phyloP scores from a whole-genome alignment of 2,888 invertebrate species.

The Dicycla oo region DNA sequence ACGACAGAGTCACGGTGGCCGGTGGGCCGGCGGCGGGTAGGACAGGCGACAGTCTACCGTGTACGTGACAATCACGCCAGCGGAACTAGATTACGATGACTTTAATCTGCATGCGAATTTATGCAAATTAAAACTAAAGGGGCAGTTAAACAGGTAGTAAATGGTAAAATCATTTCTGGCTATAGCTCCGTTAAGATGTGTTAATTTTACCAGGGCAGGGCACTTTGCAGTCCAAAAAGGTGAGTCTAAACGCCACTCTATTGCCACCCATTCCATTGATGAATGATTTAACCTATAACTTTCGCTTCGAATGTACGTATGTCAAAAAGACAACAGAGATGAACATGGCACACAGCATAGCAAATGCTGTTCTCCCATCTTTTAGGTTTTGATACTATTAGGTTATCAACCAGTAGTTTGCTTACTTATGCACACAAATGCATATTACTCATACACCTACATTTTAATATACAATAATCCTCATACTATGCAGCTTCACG shows the following conservation, averaged over 20 bases:
- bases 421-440: conserved; percentile 4
- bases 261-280: too few species aligned
- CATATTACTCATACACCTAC: conserved; percentile 4
- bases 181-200: too few species aligned
- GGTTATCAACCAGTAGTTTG: neutral
- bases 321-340: neutral
- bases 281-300: too few species aligned
- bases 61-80: conserved; percentile 6
- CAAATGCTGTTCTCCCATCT: neutral
- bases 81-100: conserved; percentile 25
- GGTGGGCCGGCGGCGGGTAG: neutral
- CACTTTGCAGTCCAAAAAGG: too few species aligned
- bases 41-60: neutral
- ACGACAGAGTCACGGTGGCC: neutral
- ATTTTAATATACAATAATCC: conserved; percentile 8
- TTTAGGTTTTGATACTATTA: neutral
- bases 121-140: neutral
- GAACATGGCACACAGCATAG: neutral
- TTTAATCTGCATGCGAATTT: conserved; percentile 7
- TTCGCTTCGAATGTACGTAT: neutral
- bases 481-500: conserved; percentile 7
- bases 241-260: too few species aligned
- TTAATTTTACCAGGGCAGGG: too few species aligned
- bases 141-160: neutral
- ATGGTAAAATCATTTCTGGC: neutral